These are phyloP conservation scores for Notarius quadriscutis DNA, from an alignment of 2,113 vertebrate genomes.

Conservation along the genomic window DNA sequence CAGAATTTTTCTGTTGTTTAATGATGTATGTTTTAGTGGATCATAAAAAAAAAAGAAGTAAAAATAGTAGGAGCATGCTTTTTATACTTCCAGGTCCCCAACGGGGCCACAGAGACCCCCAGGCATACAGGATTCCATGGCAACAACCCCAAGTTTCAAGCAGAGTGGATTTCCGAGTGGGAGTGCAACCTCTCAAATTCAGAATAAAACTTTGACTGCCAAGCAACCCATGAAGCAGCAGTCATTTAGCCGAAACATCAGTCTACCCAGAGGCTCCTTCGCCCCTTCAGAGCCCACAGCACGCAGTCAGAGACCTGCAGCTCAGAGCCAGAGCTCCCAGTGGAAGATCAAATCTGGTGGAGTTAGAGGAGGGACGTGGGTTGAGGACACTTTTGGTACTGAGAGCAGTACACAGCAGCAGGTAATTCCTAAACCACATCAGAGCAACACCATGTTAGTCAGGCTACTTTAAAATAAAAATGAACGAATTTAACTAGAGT, in stretches of 20 bases:
- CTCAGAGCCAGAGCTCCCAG: slow-evolving; percentile 50
- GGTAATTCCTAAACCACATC: slow-evolving; percentile 20
- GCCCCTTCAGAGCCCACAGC: slow-evolving; percentile 47
- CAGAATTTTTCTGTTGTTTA: neutral
- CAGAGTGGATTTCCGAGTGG: slow-evolving; percentile 46
- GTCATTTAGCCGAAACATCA: slow-evolving; percentile 44
- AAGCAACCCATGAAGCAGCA: slow-evolving; percentile 57
- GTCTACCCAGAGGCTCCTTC: slow-evolving; percentile 38
- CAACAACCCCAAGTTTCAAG: slow-evolving; percentile 28
- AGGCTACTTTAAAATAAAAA: neutral
- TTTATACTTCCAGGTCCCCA: slow-evolving; percentile 57
- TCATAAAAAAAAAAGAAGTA: neutral
- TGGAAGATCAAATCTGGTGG: slow-evolving; percentile 62
- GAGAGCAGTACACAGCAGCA: slow-evolving; percentile 16
- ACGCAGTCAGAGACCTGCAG: slow-evolving; percentile 24
- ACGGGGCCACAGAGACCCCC: slow-evolving; percentile 43
- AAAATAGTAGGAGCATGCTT: neutral
- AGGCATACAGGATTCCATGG: slow-evolving; percentile 51
- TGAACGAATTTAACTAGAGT: neutral
- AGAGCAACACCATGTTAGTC: neutral
- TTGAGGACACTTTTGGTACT: slow-evolving; percentile 41
- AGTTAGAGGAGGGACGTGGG: slow-evolving; percentile 41
- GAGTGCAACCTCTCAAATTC: slow-evolving; percentile 47
- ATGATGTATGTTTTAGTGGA: neutral
- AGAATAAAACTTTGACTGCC: slow-evolving; percentile 27